Evolutionary conservation across 2,113 vertebrate genomes (phyloP).

Genomic region (Hystrix cristata): DNA sequence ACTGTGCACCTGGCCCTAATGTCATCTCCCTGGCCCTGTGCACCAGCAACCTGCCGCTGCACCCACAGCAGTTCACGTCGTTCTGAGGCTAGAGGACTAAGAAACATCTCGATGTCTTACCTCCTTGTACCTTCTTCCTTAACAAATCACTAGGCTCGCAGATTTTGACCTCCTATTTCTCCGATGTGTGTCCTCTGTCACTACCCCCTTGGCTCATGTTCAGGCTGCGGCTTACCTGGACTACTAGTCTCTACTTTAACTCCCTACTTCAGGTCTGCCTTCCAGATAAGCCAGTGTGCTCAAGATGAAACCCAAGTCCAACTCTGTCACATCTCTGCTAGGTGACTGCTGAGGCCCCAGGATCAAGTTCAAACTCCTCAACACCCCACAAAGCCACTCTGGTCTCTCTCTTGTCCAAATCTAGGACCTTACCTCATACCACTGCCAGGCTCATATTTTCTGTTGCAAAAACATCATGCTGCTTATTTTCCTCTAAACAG

Average conservation of each 20-base stretch:
- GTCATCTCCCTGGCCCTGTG: not conserved
- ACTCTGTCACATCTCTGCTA: conserved; percentile 8
- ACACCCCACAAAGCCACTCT: conserved; percentile 65
- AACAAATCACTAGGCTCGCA: not conserved
- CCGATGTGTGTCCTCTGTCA: not conserved
- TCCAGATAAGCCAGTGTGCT: not conserved
- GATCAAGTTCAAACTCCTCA: conserved; percentile 42
- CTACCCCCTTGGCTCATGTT: not conserved
- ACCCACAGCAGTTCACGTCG: not conserved
- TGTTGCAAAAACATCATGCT: conserved; percentile 64
- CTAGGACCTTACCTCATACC: conserved; percentile 39
- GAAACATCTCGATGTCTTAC: not conserved
- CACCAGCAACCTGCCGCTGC: not conserved
- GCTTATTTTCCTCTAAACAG: not conserved
- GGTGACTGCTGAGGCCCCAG: conserved; percentile 56
- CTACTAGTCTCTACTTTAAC: not conserved
- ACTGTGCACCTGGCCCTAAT: not conserved
- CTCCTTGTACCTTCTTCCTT: not conserved
- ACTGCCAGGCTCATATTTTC: conserved; percentile 60
- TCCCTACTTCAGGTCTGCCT: conserved; percentile 1
- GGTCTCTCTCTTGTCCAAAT: conserved; percentile 65
- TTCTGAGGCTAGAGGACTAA: not conserved
- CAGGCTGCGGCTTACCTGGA: not conserved
- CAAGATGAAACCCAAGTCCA: conserved; percentile 62
- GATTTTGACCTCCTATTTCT: not conserved